phyloP scores from a whole-genome alignment of 2,888 invertebrate genomes.

The Trisateles emortualis region DNA sequence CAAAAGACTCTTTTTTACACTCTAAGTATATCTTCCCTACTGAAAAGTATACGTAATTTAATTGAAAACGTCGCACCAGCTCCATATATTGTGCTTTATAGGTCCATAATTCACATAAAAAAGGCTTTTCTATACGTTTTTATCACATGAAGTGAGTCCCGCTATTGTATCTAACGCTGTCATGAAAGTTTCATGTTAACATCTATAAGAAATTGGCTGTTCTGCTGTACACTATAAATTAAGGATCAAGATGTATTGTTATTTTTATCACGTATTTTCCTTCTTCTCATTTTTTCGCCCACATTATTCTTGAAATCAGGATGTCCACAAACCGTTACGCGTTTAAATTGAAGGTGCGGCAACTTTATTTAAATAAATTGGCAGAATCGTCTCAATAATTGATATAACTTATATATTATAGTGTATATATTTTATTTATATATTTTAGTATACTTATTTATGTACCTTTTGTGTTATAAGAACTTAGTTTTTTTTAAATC shows the following conservation, averaged over 20 bases:
- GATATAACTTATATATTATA: no score
- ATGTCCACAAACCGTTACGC: no score
- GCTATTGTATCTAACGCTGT: constrained; percentile 1
- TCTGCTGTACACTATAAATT: constrained; percentile 2
- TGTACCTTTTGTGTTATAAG: no score
- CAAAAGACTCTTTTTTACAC: background rate
- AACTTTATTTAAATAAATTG: no score
- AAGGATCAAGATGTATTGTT: background rate
- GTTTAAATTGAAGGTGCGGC: no score
- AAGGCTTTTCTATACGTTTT: constrained; percentile 10
- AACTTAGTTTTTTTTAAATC: no score
- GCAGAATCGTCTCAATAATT: no score
- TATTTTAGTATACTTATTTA: no score
- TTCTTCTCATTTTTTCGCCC: no score
- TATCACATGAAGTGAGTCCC: constrained; percentile 4
- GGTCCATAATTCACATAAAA: constrained; percentile 19
- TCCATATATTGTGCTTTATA: constrained; percentile 15
- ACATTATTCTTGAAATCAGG: no score
- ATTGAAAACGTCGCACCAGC: constrained; percentile 14
- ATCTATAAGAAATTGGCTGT: constrained; percentile 1
- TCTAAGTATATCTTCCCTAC: background rate
- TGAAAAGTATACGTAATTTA: constrained; percentile 1
- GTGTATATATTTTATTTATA: background rate
- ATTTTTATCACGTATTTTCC: no score
- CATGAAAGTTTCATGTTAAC: constrained; percentile 15